Percentiles rank a stretch among this genome's conserved stretches.
Evolutionary conservation across 2,888 invertebrate genomes (phyloP).

Genomic region (Chymomyza procnemis): DNA sequence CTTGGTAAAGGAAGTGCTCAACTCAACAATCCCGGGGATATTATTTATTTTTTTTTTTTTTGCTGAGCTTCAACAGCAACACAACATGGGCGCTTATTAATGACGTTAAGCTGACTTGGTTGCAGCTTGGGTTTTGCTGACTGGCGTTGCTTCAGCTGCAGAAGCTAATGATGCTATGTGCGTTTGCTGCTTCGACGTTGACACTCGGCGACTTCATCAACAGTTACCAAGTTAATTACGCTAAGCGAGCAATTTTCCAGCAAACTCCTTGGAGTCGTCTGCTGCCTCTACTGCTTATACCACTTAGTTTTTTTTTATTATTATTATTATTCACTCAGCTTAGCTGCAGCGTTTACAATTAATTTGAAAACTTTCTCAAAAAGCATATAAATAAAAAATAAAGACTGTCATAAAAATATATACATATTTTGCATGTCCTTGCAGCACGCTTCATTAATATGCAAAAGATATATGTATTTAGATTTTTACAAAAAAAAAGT

Average conservation of each 20-base stretch:
- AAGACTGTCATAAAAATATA: constrained; percentile 28
- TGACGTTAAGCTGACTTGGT: constrained; percentile 42
- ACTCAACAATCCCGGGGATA: not conserved
- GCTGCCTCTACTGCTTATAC: constrained; percentile 19
- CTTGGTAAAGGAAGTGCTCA: not conserved
- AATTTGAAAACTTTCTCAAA: constrained; percentile 54
- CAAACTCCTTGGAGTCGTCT: constrained; percentile 30
- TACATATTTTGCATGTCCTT: constrained; percentile 51
- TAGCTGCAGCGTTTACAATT: constrained; percentile 37
- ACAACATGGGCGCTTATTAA: constrained; percentile 48
- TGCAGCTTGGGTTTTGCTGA: not conserved
- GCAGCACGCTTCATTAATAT: too few species aligned
- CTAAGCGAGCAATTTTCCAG: constrained; percentile 48
- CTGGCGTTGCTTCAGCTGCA: not conserved
- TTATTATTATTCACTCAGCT: constrained; percentile 23
- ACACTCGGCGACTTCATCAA: constrained; percentile 46
- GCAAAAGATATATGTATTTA: constrained; percentile 36
- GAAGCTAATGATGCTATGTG: constrained; percentile 50
- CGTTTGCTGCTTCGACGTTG: not conserved
- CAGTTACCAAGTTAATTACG: constrained; percentile 66
- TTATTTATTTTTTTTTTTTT: too few species aligned
- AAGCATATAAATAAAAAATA: constrained; percentile 26
- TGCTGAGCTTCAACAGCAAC: constrained; percentile 40
- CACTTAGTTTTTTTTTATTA: too few species aligned
- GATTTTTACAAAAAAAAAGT: constrained; percentile 7